phyloP scores from a whole-genome alignment of 2,888 invertebrate genomes.

The Orchesella flavescens region DNA sequence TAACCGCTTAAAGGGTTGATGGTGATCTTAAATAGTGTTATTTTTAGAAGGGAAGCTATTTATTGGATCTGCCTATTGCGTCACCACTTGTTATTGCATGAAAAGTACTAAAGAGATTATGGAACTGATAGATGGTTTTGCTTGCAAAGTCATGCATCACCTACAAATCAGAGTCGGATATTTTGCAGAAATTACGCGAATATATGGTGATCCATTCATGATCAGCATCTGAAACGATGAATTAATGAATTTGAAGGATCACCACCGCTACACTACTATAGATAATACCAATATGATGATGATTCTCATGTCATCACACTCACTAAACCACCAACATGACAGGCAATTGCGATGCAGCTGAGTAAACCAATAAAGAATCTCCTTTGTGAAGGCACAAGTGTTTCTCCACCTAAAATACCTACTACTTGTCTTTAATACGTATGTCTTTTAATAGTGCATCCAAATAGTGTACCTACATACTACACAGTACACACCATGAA shows the following conservation, averaged over 20 bases:
- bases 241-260: constrained; percentile 48
- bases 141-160: constrained; percentile 58
- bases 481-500: no score
- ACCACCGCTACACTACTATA: constrained; percentile 41
- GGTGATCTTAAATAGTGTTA: no score
- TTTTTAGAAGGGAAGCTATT: neutral
- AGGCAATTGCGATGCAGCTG: constrained; percentile 35
- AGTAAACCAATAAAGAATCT: constrained; percentile 27
- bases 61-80: neutral
- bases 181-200: constrained; percentile 48
- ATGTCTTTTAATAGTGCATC: neutral
- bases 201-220: constrained; percentile 37
- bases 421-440: neutral
- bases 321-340: neutral
- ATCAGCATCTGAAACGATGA: constrained; percentile 16
- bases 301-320: neutral
- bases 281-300: neutral
- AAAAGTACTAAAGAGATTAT: neutral
- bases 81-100: neutral
- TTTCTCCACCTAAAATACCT: constrained; percentile 10
- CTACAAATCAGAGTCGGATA: constrained; percentile 19
- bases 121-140: constrained; percentile 42
- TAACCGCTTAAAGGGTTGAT: no score
- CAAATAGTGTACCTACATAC: no score
- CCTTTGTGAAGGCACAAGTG: constrained; percentile 35